A percentile compares a stretch with the other conserved stretches of the same genome.
Evolutionary conservation across 2,113 vertebrate genomes (phyloP).

Genomic region (Centropus bengalensis): DNA sequence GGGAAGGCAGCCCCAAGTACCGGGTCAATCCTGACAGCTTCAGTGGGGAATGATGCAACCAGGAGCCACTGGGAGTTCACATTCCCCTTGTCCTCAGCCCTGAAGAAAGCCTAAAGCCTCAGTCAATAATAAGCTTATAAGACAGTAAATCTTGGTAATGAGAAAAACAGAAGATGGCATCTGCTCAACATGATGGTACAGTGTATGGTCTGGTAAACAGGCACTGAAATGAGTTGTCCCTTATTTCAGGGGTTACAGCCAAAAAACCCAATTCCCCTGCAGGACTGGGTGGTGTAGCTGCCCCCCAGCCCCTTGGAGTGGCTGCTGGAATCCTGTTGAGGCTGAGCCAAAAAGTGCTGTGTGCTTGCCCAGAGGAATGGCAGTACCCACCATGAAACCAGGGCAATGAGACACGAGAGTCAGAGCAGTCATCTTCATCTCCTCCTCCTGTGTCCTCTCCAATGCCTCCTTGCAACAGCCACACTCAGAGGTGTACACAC

Average conservation of each 20-base stretch:
- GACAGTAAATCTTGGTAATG: constrained; percentile 77
- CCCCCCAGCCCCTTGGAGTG: rapidly evolving
- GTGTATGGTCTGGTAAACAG: constrained; percentile 60
- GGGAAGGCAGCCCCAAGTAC: not conserved
- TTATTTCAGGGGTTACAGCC: not conserved
- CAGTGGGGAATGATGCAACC: not conserved
- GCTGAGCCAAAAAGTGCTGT: rapidly evolving
- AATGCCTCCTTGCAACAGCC: rapidly evolving
- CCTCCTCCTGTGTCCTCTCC: not conserved
- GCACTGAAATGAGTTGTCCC: constrained; percentile 17
- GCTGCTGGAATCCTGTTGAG: not conserved
- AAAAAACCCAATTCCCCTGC: not conserved
- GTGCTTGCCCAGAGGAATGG: not conserved
- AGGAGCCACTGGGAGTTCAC: not conserved
- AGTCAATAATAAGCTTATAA: constrained; percentile 74
- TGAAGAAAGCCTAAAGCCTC: constrained; percentile 53
- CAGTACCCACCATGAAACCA: too few relatives aligned
- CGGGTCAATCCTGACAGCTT: rapidly evolving
- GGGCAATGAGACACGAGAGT: not conserved
- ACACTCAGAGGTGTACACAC: rapidly evolving
- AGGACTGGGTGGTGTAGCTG: not conserved
- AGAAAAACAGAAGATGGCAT: constrained; percentile 69
- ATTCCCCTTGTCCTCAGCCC: not conserved
- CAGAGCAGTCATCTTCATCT: rapidly evolving
- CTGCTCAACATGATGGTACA: constrained; percentile 43